Evolutionary conservation across 2,797 vertebrate genomes (phyloP), one percentile per base, ranked within the genome.

Genomic region (Salmo trutta): DNA sequence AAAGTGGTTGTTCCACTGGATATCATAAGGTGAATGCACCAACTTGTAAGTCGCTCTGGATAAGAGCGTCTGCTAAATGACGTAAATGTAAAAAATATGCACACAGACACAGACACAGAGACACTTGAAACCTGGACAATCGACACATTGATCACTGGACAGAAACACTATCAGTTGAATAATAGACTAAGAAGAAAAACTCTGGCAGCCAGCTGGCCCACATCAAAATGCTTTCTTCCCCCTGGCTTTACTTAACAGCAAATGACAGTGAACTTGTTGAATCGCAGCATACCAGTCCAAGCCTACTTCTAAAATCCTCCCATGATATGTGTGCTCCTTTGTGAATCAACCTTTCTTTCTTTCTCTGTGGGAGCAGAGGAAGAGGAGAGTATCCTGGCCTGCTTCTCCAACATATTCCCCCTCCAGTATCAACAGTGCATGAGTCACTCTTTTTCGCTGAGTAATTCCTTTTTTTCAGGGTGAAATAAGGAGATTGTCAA

Each of bases 361-460:
- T 41, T 41, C 36, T 41, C 21, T 31, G 12, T 29, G 3, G 54
- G 27, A 59, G 71, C 17, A 36, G 71, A 71, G 75, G 75, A 68
- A 77, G 71, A 67, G 72, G 71, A 72, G 75, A 31, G 12, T 10
- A 29, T 62, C 36, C 24, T 72, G 78, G 75, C 69, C 74, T 66
- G 72, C 65, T 79, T 31, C 73, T 74, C 76, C 78, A 79, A 36
- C 71, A 70, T 73, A 71, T 73, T 77, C 14, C 74, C 82, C 82
- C 81, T 83, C 77, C 77, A 83, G 84, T 85, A 86, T 85, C 81
- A 88, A 85, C 85, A 88, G 29, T 53, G 66, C 4, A 71, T 82
- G 81, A 88, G 77, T 86, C 81, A 86, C 76, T 76, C 73, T 68
- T 81, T 89, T 85, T 84, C 41, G 77, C 84, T 82, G 81, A 85